These are phyloP conservation scores for Ageneiosus marmoratus DNA, from an alignment of 2,113 vertebrate genomes.

Conservation along the genomic window DNA sequence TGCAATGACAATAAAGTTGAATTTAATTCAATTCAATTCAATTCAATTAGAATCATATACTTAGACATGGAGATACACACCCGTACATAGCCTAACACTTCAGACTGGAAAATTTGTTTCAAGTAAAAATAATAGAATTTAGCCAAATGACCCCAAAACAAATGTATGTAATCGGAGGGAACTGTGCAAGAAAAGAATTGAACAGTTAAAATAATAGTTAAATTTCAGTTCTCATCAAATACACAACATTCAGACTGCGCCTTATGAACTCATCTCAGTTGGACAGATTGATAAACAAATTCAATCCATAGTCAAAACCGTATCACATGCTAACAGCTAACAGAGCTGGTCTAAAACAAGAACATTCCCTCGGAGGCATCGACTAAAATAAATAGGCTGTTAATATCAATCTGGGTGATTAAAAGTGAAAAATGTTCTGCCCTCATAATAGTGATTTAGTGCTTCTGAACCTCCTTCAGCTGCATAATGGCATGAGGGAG, in stretches of 20 bases:
- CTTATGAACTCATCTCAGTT: background rate
- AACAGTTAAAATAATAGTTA: too few species aligned
- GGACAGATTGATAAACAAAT: background rate
- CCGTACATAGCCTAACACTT: too few species aligned
- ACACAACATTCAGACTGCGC: background rate
- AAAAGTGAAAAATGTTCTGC: constrained; percentile 88
- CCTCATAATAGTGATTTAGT: constrained; percentile 85
- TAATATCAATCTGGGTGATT: constrained; percentile 93
- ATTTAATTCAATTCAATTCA: too few species aligned
- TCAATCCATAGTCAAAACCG: constrained; percentile 16
- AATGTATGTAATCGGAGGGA: background rate
- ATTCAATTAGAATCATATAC: too few species aligned
- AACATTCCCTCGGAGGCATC: constrained; percentile 42
- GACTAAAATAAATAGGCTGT: constrained; percentile 70
- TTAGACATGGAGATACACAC: too few species aligned
- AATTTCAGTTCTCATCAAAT: background rate
- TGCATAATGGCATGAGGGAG: constrained; percentile 61
- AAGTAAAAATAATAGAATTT: background rate
- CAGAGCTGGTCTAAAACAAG: constrained; percentile 28
- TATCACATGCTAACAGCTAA: background rate
- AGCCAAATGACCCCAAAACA: background rate
- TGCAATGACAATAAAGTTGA: too few species aligned
- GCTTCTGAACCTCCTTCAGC: constrained; percentile 75
- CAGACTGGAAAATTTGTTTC: too few species aligned
- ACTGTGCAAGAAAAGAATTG: background rate